Percentiles rank a stretch among this genome's conserved stretches.
phyloP scores from a whole-genome alignment of 37 sponge, comb jelly and placozoan genomes.

The Cliona cf. orientalis region DNA sequence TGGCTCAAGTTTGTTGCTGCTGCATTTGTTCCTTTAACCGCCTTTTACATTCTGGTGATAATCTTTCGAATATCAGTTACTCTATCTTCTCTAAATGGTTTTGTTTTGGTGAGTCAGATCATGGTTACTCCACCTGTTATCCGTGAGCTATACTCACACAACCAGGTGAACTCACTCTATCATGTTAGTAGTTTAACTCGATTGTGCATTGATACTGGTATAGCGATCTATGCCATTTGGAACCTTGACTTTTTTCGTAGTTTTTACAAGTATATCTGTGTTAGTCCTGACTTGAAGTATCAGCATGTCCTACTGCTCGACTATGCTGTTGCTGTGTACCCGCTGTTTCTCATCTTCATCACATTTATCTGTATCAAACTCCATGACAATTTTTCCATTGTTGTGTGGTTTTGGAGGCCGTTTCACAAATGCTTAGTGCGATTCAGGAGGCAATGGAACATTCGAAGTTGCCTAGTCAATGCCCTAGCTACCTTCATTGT shows the following conservation, averaged over 20 bases:
- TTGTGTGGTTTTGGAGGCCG: slow-evolving; percentile 6
- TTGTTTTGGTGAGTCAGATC: no score
- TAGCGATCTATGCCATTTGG: slow-evolving; percentile 38
- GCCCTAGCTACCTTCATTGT: slow-evolving; percentile 8
- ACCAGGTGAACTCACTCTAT: no score
- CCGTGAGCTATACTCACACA: no score
- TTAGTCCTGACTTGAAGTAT: neutral
- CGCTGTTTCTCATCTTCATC: slow-evolving; percentile 1
- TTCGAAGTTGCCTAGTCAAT: neutral
- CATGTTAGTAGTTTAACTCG: no score
- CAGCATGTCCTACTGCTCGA: slow-evolving; percentile 1
- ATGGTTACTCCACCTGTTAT: no score
- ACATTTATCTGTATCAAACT: slow-evolving; percentile 14
- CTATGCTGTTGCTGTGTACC: slow-evolving; percentile 20
- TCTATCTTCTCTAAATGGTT: no score
- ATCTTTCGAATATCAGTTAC: no score
- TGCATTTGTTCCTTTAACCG: no score
- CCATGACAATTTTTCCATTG: neutral
- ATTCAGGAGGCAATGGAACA: slow-evolving; percentile 5
- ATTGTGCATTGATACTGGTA: no score
- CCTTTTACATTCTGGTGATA: no score
- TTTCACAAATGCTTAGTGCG: neutral
- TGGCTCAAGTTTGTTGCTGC: no score
- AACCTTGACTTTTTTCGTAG: slow-evolving; percentile 43
- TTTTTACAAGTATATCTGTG: slow-evolving; percentile 3